Evolutionary conservation across 2,113 vertebrate species (phyloP).

Genomic region (Jaculus jaculus): DNA sequence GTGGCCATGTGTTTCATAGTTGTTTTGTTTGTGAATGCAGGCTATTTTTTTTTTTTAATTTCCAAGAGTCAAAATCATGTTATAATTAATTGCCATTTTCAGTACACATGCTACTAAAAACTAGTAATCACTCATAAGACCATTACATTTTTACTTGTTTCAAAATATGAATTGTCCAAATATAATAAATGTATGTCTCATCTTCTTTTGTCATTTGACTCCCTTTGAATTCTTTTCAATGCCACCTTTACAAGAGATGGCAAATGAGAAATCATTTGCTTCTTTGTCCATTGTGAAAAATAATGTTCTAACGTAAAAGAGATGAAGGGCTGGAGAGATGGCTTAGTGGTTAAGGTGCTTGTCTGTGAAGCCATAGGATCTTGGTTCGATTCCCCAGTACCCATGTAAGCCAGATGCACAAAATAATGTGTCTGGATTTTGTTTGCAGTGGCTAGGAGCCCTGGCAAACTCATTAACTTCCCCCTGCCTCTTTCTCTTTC

Average conservation of each 20-base stretch:
- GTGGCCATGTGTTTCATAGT: background rate
- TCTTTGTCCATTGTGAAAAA: background rate
- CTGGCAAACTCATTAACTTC: too few relatives aligned
- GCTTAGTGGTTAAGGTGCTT: too few relatives aligned
- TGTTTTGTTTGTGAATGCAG: slow-evolving; percentile 39
- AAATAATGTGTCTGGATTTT: too few relatives aligned
- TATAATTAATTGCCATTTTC: slow-evolving; percentile 43
- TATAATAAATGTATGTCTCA: background rate
- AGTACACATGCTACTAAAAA: background rate
- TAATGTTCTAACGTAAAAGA: background rate
- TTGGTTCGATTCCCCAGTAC: too few relatives aligned
- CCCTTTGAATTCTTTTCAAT: background rate
- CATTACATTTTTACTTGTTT: background rate
- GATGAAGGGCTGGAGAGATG: too few relatives aligned
- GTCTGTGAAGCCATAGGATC: too few relatives aligned
- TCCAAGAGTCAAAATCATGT: slow-evolving; percentile 30
- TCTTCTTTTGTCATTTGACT: background rate
- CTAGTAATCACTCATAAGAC: background rate
- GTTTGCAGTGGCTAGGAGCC: too few relatives aligned
- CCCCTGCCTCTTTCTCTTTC: too few relatives aligned
- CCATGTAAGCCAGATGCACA: too few relatives aligned
- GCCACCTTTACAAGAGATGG: background rate
- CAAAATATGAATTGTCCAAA: background rate
- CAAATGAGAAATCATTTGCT: slow-evolving; percentile 22
- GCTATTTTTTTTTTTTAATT: slow-evolving; percentile 38